Evolutionary conservation across 2,113 vertebrate genomes (phyloP).

Genomic region (Microcebus jonahi): DNA sequence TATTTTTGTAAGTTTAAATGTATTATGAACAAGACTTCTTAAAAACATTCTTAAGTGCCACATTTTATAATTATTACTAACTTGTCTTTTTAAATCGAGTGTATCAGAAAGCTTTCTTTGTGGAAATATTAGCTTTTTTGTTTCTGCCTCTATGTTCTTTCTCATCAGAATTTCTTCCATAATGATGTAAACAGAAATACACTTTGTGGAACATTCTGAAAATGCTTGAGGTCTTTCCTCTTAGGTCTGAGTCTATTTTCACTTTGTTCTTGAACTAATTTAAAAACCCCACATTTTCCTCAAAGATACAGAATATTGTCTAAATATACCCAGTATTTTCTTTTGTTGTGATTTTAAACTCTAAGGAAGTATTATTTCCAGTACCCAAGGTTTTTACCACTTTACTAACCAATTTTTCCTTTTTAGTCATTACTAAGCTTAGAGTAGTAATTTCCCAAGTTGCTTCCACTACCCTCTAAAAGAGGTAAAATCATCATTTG

Average conservation of each 20-base stretch:
- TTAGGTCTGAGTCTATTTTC: neutral
- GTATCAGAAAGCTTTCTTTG: neutral
- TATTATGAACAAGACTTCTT: neutral
- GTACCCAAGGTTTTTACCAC: constrained; percentile 17
- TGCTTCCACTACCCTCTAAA: neutral
- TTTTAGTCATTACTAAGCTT: constrained; percentile 34
- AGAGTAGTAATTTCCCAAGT: constrained; percentile 39
- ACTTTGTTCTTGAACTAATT: neutral
- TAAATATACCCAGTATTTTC: neutral
- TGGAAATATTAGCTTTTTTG: neutral
- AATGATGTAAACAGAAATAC: neutral
- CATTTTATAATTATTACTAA: neutral
- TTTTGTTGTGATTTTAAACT: neutral
- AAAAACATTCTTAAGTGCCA: neutral
- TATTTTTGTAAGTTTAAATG: constrained; percentile 20
- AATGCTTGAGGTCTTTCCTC: neutral
- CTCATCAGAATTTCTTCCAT: neutral
- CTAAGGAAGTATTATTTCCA: neutral
- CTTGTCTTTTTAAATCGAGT: neutral
- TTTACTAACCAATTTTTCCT: constrained; percentile 34
- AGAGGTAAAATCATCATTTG: neutral
- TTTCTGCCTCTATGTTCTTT: neutral
- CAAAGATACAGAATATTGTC: neutral
- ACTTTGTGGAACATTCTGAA: neutral
- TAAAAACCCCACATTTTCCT: neutral